Evolutionary conservation across 2,888 invertebrate species (phyloP), one percentile per base, ranked within the genome.

Genomic region (Lutraria lutraria): DNA sequence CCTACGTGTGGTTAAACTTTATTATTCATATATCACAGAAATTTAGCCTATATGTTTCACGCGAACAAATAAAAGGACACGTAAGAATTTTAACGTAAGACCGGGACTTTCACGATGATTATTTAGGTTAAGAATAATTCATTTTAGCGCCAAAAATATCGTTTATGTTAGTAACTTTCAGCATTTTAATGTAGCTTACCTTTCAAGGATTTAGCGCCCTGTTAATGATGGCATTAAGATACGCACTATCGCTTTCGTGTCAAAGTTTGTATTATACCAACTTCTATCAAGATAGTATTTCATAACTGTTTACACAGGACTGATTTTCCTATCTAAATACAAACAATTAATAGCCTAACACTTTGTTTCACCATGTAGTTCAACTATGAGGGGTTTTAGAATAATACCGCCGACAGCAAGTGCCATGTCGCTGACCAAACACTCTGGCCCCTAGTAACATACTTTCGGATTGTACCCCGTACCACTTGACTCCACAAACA

Each of bases 401-500:
- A 13, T 19, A 52, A 54, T 84, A 84, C 54, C 84, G 76, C 72
- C 29, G 29, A 53, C 53, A 54, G 84, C 54, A 21, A 52, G 68
- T 85, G 79, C 31, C 60, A 85, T 76, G 76, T 34, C 34, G 34
- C 53, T n/a, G 21, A n/a, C 34, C 29, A 80, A 31, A 79, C 85
- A 56, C 52, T n/a, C n/a, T 21, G 63, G 34, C 56, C 80, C 43
- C 21, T 60, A n/a, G 25, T 52, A n/a, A 56, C 85, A 85, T 43
- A 60, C 29, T 60, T 34, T 56, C 15, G n/a, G 60, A 29, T 31
- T 56, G 60, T 56, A 56, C 53, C 88, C 63, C 8, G 53, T 80
- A 29, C 83, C n/a, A 13, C 68, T 84, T 83, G 83, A 83, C 83
- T 88, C 79, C 43, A 53, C 88, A 88, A 88, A 88, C 84, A 88